phyloP scores from a whole-genome alignment of 2,797 vertebrate genomes.

The Ibycter americanus region DNA sequence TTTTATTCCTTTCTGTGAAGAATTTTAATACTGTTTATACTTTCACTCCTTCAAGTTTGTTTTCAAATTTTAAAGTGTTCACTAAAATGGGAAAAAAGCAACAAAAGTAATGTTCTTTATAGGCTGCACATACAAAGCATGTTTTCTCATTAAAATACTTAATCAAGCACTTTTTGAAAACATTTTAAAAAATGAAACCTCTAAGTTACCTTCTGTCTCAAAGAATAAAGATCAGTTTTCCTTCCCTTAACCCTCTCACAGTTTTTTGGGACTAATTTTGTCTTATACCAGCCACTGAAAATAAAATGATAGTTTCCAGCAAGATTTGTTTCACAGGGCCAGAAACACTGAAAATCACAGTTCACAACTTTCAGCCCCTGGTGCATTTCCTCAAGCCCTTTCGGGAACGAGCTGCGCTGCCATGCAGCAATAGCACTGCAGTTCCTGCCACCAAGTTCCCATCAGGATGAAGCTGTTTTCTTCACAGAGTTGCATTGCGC shows the following conservation, averaged over 20 bases:
- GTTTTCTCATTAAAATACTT: background rate
- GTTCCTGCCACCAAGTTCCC: background rate
- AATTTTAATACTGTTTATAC: background rate
- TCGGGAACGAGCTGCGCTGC: background rate
- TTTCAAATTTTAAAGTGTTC: background rate
- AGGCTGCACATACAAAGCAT: background rate
- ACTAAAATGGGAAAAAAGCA: background rate
- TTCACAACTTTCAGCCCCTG: background rate
- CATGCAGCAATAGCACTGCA: background rate
- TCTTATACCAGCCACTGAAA: background rate
- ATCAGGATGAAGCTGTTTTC: background rate
- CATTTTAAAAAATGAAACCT: background rate
- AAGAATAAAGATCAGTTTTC: background rate
- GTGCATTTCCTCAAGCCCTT: background rate
- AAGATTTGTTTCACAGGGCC: background rate
- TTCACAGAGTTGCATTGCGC: rapidly evolving
- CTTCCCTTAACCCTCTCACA: background rate
- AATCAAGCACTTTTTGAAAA: background rate
- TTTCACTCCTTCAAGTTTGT: background rate
- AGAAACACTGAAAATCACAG: background rate
- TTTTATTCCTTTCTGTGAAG: background rate
- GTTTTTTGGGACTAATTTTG: background rate
- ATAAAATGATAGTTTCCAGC: background rate
- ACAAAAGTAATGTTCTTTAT: background rate
- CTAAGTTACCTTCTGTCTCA: background rate